Base-by-base conservation (phyloP, 2,888 invertebrate genomes). In the Sinelater perroti region DNA sequence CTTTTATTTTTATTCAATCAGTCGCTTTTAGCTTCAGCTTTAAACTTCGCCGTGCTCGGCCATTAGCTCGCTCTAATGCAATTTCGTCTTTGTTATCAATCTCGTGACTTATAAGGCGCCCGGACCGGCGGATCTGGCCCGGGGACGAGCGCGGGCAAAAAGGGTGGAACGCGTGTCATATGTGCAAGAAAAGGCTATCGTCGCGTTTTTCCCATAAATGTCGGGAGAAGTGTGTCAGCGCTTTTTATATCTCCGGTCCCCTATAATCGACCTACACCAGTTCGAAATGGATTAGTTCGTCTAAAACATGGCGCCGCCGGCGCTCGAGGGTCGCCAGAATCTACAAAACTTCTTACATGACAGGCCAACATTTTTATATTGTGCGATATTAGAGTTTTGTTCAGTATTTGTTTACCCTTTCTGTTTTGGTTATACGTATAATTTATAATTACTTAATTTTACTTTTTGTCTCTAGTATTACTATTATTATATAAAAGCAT, bases 1-100 rank as follows among this genome's bases (percentile, higher is more conserved):
- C 28, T 17, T 46, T 50, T 50, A 50, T 38, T 50, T 50, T 50
- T 50, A 50, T 50, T 50, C 50, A 40, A 50, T 50, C 50, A 50
- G 50, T 16, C 18, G 38, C 50, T 50, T 28, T 50, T 50, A 40
- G 20, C 17, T 36, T 49, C 28, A 26, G 26, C 26, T 49, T 49
- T 49, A 17, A 49, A 35, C 18, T 47, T 47, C 20, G 7, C 21
- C 11, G 17, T 16, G 47, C n/a, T 21, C 11, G 20, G 16, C 7
- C 3, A 16, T 16, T 36, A 28, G 10, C 10, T 13, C 11, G 8
- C 20, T 11, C 5, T 38, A 38, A 20, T 11, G 18, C 20, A 38
- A 38, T 20, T 10, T 10, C 40, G 40, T 7, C 10, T 18, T 13
- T 24, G 40, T 24, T 24, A 40, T 40, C 24, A 40, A 14, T 24